Conservation (phyloP, 2,113 vertebrate genomes). For the Ophiodon elongatus region DNA sequence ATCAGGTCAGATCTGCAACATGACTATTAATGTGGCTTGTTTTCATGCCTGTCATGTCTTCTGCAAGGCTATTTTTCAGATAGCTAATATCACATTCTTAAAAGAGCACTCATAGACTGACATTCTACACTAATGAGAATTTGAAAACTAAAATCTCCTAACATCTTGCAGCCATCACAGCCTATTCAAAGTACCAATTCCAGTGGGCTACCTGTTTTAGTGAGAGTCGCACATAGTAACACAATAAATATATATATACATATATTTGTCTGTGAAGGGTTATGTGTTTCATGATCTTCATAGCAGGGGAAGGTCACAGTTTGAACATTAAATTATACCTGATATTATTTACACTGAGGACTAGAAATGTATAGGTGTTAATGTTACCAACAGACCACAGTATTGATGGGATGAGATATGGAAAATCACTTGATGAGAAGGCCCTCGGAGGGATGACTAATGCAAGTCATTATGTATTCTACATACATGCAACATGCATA, state of each 20-base stretch:
- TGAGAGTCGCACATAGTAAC: background rate
- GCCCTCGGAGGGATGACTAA: background rate
- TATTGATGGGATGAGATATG: background rate
- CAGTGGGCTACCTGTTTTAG: background rate
- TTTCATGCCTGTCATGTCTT: constrained; percentile 17
- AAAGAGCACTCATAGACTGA: constrained; percentile 29
- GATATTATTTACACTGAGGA: background rate
- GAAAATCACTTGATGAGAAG: background rate
- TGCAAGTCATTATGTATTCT: background rate
- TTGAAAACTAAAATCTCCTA: background rate
- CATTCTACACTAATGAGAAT: constrained; percentile 48
- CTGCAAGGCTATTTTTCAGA: background rate
- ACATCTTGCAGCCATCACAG: background rate
- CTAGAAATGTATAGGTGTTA: background rate
- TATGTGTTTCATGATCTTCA: background rate
- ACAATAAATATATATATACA: background rate
- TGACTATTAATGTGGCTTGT: background rate
- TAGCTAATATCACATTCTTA: constrained; percentile 24
- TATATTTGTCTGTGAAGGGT: background rate
- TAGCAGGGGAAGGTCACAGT: background rate
- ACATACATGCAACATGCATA: constrained; percentile 13
- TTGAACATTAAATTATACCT: background rate
- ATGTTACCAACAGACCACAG: background rate
- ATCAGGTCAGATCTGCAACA: constrained; percentile 6
- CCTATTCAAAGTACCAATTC: background rate